A percentile compares a stretch with the other conserved stretches of the same genome.
Conservation (phyloP, 2,797 vertebrate species). For the Carcharodon carcharias region DNA sequence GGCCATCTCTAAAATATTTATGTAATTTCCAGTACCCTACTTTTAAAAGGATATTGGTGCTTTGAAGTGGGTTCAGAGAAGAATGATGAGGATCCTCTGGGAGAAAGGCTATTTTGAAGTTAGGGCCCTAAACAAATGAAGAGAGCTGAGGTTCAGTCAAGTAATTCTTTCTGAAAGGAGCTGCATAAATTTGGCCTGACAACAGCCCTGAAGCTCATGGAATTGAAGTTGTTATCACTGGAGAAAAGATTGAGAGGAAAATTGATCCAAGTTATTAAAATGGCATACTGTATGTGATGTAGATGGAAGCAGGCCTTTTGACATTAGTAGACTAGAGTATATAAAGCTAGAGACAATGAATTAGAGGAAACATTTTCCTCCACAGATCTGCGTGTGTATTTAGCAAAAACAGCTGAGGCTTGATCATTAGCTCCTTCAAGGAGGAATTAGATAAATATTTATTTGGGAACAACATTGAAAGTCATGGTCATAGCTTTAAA, state of each 20-base stretch:
- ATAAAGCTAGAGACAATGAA: not conserved
- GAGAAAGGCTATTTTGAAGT: slow-evolving; percentile 11
- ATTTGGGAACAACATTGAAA: slow-evolving; percentile 8
- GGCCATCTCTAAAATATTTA: slow-evolving; percentile 15
- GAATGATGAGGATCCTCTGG: not conserved
- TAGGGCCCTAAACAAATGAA: not conserved
- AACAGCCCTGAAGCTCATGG: not conserved
- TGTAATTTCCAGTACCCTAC: not conserved
- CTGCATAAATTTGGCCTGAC: not conserved
- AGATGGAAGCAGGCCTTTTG: not conserved
- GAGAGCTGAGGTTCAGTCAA: not conserved
- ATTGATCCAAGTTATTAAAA: not conserved
- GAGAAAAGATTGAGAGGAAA: not conserved
- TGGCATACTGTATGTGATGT: not conserved
- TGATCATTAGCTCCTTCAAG: not conserved
- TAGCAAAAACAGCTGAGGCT: not conserved
- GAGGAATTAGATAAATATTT: not conserved
- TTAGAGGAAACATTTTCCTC: not conserved
- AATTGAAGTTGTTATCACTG: not conserved
- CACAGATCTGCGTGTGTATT: not conserved
- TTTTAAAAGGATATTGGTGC: slow-evolving; percentile 15
- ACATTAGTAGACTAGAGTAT: not conserved
- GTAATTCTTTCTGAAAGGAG: not conserved
- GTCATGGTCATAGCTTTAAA: not conserved
- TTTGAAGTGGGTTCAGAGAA: slow-evolving; percentile 18